Conservation (phyloP, 2,888 invertebrate species). For the Brassicogethes aeneus region DNA sequence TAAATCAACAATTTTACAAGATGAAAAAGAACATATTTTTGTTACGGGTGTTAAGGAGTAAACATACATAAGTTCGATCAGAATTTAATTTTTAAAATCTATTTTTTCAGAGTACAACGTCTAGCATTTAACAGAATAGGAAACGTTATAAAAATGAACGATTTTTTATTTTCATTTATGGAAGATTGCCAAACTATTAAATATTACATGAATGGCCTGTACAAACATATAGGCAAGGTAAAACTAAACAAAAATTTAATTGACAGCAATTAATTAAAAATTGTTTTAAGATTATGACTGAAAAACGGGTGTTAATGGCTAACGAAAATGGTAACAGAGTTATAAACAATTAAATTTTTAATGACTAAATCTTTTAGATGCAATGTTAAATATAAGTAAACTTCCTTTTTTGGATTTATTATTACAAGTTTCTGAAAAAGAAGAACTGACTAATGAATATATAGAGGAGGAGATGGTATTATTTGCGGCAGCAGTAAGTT, state of each 20-base stretch:
- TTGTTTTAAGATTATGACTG: neutral
- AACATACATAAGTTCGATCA: too few relatives aligned
- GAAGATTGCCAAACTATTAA: too few relatives aligned
- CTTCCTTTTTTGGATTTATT: neutral
- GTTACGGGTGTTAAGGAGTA: neutral
- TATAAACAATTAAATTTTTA: too few relatives aligned
- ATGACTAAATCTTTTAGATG: too few relatives aligned
- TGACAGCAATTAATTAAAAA: neutral
- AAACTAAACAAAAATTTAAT: neutral
- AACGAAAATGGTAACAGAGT: neutral
- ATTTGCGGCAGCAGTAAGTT: neutral
- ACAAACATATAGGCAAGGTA: too few relatives aligned
- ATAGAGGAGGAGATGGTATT: neutral
- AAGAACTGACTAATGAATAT: neutral
- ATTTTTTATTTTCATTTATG: neutral
- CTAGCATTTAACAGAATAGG: neutral
- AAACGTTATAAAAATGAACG: neutral
- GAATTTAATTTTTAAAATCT: neutral
- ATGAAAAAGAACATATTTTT: neutral
- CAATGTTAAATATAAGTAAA: too few relatives aligned
- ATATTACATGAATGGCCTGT: too few relatives aligned
- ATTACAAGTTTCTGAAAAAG: neutral
- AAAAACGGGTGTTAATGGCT: neutral
- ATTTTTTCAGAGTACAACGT: neutral
- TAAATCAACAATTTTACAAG: neutral